Conservation (phyloP, 2,113 vertebrate species). For the Elachura formosa region DNA sequence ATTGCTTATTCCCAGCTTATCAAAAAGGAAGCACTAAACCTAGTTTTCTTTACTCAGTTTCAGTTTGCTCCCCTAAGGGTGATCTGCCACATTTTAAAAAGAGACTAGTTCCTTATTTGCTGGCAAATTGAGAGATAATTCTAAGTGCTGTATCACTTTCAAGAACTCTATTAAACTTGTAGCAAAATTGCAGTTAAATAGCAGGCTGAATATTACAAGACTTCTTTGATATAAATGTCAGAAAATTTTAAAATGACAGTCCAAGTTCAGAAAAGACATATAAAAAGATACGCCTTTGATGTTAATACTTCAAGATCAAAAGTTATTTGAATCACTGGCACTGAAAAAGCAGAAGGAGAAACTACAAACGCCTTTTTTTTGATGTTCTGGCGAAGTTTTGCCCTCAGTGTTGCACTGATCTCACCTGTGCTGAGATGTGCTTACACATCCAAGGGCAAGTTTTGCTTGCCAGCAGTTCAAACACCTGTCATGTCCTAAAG, state of each 20-base stretch:
- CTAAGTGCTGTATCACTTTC: constrained; percentile 12
- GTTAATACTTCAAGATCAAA: constrained; percentile 68
- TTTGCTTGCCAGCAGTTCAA: constrained; percentile 68
- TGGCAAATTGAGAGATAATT: constrained; percentile 36
- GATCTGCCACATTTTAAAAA: constrained; percentile 22
- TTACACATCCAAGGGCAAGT: constrained; percentile 48
- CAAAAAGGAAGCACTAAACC: constrained; percentile 50
- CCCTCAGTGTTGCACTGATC: constrained; percentile 27
- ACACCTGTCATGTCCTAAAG: constrained; percentile 71
- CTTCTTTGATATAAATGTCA: constrained; percentile 64
- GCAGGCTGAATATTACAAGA: constrained; percentile 50
- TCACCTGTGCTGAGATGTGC: neutral
- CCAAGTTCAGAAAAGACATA: constrained; percentile 67
- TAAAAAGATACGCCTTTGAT: constrained; percentile 66
- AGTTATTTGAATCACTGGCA: constrained; percentile 71
- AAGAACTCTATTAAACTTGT: constrained; percentile 38
- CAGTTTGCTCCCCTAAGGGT: constrained; percentile 42
- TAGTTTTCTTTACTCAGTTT: constrained; percentile 34
- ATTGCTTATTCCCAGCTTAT: constrained; percentile 43
- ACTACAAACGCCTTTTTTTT: constrained; percentile 21
- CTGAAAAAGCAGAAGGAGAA: constrained; percentile 46
- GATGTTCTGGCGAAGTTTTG: neutral
- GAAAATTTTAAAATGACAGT: constrained; percentile 67
- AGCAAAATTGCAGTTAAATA: constrained; percentile 56
- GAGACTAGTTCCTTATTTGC: constrained; percentile 51